Conservation (phyloP, 2,888 invertebrate species). For the Pandemis heparana region DNA sequence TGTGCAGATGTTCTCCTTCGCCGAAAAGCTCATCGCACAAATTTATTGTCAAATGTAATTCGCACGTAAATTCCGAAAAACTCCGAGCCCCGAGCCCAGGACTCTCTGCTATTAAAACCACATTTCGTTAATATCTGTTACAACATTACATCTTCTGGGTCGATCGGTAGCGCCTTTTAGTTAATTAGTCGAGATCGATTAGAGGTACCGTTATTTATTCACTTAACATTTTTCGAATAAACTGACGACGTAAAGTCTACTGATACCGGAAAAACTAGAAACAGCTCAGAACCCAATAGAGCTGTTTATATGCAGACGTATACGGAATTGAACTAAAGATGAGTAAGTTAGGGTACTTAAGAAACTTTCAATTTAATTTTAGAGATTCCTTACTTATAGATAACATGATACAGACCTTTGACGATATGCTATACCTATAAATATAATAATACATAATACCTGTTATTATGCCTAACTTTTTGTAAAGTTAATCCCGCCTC, state of each 20-base stretch:
- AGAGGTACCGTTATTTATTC: background rate
- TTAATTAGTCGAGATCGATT: background rate
- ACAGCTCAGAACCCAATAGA: background rate
- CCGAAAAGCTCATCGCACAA: no score
- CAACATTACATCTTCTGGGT: background rate
- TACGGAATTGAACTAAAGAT: no score
- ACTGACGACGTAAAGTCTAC: background rate
- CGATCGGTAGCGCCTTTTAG: background rate
- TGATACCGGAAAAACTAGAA: background rate
- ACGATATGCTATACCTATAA: background rate
- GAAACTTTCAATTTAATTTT: no score
- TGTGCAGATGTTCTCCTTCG: no score
- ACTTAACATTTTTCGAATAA: background rate
- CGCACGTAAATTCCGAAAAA: no score
- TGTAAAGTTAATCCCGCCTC: constrained; percentile 47
- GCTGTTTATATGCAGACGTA: no score
- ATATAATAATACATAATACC: constrained; percentile 9
- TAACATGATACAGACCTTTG: background rate
- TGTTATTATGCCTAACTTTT: constrained; percentile 39
- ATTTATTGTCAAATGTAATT: no score
- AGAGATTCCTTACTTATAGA: no score
- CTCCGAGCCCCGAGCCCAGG: no score
- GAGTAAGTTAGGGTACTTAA: no score
- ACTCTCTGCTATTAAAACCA: no score
- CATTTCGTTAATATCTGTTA: background rate